Evolutionary conservation across 2,888 invertebrate species (phyloP), one percentile per base, ranked within the genome.

Genomic region (Hypomecis punctinalis): DNA sequence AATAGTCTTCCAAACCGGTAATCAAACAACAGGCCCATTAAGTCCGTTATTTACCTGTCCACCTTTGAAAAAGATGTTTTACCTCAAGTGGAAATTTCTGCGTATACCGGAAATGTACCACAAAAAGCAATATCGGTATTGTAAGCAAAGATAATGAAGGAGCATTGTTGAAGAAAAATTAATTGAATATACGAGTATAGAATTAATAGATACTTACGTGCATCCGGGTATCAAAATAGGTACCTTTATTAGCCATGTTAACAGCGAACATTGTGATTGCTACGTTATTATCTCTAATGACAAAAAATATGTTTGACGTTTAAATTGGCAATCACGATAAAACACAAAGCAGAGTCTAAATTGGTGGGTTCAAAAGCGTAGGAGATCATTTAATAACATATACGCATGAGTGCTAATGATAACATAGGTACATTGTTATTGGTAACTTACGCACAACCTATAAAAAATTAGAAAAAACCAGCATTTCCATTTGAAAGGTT

Each of bases 1-100:
- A 60, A 60, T 52, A 33, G 11, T 60, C 59, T 45, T 36, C 40
- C 23, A 10, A 52, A 10, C 39, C 45, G 45, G 45, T 54, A 47
- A 56, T 56, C 56, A 56, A 56, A 47, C 56, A 47, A 48, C 56
- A 47, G 11, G 11, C n/a, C 33, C 9, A 56, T 56, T 47, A 56
- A 10, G 5, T 6, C 33, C 6, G 47, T 56, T n/a, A 47, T 45
- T 23, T 55, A 47, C 33, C 47, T 47, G 47, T 40, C 40, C 10
- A 54, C 54, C 11, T 35, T 36, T 45, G 11, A 33, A 37, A 36
- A 52, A 39, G 5, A 51, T 13, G 37, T 45, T 51, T 51, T 59
- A 45, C 36, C 35, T 43, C n/a, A 0, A 37, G 13, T 46, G 45
- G 39, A 46, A 39, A 46, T 46, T 46, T 37, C 13, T 46, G 40